Evolutionary conservation across 2,113 vertebrate genomes (phyloP).

Genomic region (Ceyx cyanopectus): DNA sequence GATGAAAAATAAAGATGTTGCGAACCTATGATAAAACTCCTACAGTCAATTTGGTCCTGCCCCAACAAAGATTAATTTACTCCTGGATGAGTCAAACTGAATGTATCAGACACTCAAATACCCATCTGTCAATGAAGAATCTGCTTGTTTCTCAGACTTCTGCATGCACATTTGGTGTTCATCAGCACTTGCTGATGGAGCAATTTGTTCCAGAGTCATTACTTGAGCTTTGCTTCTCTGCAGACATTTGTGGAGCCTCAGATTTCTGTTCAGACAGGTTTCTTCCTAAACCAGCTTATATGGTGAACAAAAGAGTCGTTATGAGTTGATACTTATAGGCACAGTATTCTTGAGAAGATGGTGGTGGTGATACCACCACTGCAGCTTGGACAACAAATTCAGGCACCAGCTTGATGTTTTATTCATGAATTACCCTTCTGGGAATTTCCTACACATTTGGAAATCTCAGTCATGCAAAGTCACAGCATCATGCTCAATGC

Average conservation of each 20-base stretch:
- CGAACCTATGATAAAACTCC: conserved; percentile 3
- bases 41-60: neutral
- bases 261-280: neutral
- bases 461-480: neutral
- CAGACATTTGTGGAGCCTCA: neutral
- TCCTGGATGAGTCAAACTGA: conserved; percentile 21
- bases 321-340: neutral
- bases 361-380: neutral
- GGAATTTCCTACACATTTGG: neutral
- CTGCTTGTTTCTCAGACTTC: neutral
- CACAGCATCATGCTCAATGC: neutral
- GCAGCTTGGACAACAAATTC: neutral
- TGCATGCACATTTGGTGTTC: neutral
- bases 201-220: neutral
- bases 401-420: neutral
- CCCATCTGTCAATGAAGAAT: neutral
- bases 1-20: conserved; percentile 38
- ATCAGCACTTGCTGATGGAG: neutral
- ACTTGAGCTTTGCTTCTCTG: neutral
- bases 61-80: conserved; percentile 8
- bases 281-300: neutral
- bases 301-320: neutral
- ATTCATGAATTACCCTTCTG: neutral
- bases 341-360: neutral
- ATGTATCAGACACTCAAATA: neutral